Conservation (phyloP, 1,140 invertebrate species). For the Solen grandis region DNA sequence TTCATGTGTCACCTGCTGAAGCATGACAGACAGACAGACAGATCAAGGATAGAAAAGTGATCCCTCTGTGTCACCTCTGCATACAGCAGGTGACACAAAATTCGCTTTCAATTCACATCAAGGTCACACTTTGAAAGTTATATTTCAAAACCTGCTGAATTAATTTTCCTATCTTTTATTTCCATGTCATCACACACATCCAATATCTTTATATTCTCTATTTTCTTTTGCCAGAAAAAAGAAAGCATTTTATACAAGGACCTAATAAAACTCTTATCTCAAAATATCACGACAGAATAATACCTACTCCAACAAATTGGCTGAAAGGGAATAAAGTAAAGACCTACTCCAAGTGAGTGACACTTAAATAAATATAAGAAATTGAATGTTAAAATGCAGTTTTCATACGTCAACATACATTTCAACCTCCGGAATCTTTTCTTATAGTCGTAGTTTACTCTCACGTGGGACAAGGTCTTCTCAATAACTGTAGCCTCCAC, state of each 20-base stretch:
- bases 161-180: background rate
- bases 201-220: background rate
- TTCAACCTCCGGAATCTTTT: slow-evolving; percentile 34
- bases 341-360: background rate
- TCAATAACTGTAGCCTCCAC: slow-evolving; percentile 94
- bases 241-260: background rate
- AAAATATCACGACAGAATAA: background rate
- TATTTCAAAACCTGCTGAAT: background rate
- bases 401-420: slow-evolving; percentile 25
- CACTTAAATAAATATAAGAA: background rate
- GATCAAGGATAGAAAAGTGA: too few species aligned
- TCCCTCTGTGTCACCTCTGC: too few species aligned
- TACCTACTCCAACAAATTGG: too few species aligned
- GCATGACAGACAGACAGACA: too few species aligned
- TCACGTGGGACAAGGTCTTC: slow-evolving; percentile 86
- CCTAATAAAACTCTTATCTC: too few species aligned
- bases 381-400: background rate
- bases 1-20: too few species aligned
- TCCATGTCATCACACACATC: background rate
- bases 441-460: slow-evolving; percentile 42
- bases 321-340: background rate
- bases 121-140: background rate
- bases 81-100: too few species aligned
- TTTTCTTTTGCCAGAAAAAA: background rate
- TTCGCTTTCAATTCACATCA: too few species aligned